These are phyloP conservation scores for Acrocephalus arundinaceus DNA, from an alignment of 2,113 vertebrate species.

Conservation along the genomic window DNA sequence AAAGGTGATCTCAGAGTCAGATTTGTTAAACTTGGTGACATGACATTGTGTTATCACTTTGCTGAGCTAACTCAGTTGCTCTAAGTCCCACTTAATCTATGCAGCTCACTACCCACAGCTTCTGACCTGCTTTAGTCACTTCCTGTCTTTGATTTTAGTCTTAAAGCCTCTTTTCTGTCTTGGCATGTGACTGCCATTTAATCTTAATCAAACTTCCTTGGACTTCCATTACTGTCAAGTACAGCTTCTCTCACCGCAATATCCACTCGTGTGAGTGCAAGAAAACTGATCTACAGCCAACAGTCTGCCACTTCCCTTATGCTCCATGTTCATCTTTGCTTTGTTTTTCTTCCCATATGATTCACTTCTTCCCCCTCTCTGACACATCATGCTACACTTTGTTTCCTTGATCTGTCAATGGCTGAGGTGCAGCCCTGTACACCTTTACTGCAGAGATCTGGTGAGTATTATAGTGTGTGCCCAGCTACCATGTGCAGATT, in stretches of 20 bases:
- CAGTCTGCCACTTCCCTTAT: neutral
- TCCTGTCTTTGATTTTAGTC: conserved; percentile 45
- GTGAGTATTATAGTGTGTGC: neutral
- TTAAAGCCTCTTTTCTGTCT: neutral
- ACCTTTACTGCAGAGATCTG: neutral
- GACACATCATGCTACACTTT: neutral
- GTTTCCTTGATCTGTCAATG: neutral
- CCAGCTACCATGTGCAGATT: neutral
- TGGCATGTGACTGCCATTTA: conserved; percentile 27
- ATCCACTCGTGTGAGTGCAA: neutral
- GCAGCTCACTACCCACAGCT: neutral
- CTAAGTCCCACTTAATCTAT: conserved; percentile 20
- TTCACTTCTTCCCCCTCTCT: conserved; percentile 19
- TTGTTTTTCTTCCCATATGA: conserved; percentile 48
- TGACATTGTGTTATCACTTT: conserved; percentile 31
- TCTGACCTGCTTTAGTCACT: conserved; percentile 50
- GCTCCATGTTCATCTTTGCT: neutral
- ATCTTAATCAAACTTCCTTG: conserved; percentile 54
- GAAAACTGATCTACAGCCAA: neutral
- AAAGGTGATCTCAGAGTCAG: conserved; percentile 49
- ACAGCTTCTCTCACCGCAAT: neutral
- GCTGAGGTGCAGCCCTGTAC: neutral
- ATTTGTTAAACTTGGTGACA: conserved; percentile 20
- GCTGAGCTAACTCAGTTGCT: conserved; percentile 14
- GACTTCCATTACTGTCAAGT: neutral